A percentile compares a stretch with the other conserved stretches of the same genome.
These are phyloP conservation scores for Champsocephalus gunnari DNA, from an alignment of 2,797 vertebrate species.

Conservation along the genomic window DNA sequence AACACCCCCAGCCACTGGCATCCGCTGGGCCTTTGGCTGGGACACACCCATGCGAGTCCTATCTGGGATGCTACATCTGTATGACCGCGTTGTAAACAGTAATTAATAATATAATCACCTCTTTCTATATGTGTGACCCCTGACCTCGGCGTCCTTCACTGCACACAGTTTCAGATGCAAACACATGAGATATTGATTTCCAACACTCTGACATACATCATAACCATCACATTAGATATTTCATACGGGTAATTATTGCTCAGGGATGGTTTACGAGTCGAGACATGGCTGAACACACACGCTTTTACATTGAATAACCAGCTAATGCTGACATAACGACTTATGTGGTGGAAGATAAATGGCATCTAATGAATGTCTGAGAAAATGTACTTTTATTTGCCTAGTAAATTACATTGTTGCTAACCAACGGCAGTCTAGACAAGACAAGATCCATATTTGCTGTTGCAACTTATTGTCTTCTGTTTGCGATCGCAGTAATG, in stretches of 20 bases:
- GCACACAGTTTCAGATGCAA: slow-evolving; percentile 28
- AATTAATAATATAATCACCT: background rate
- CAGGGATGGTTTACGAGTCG: slow-evolving; percentile 34
- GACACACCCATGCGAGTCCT: no score
- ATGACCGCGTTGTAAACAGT: background rate
- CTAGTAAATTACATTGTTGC: background rate
- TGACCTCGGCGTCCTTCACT: background rate
- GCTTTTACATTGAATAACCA: slow-evolving; percentile 54
- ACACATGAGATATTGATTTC: slow-evolving; percentile 22
- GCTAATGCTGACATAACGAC: slow-evolving; percentile 48
- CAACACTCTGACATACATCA: background rate
- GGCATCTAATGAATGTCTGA: background rate
- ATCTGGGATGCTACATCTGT: no score
- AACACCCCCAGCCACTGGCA: no score
- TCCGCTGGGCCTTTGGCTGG: no score
- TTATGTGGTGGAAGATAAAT: slow-evolving; percentile 35
- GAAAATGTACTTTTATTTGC: background rate
- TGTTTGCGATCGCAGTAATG: no score
- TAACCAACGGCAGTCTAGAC: background rate
- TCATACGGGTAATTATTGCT: slow-evolving; percentile 7
- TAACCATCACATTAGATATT: slow-evolving; percentile 9
- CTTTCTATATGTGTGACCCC: background rate
- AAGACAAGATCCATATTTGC: background rate
- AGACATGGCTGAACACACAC: slow-evolving; percentile 21
- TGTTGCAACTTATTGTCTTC: no score